Conservation (phyloP, 2,113 vertebrate species). For the Crotalus helleri region DNA sequence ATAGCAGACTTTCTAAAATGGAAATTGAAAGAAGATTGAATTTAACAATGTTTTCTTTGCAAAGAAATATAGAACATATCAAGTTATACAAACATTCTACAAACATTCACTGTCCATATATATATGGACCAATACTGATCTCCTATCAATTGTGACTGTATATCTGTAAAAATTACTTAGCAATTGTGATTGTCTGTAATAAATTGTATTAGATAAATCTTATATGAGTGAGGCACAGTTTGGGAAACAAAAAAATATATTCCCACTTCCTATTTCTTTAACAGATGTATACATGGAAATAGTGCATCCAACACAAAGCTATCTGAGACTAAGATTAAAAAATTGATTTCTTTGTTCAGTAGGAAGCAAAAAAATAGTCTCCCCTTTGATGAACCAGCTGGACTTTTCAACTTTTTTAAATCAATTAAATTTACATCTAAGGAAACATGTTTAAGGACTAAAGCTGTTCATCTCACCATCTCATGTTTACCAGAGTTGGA, state of each 20-base stretch:
- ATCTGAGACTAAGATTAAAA: background rate
- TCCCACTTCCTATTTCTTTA: background rate
- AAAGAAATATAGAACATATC: background rate
- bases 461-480: background rate
- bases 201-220: background rate
- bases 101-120: background rate
- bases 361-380: background rate
- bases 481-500: background rate
- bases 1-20: background rate
- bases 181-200: background rate
- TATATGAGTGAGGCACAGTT: background rate
- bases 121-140: background rate
- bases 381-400: background rate
- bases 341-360: background rate
- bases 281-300: background rate
- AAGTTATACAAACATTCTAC: background rate
- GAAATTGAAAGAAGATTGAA: background rate
- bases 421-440: background rate
- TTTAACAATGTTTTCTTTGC: background rate
- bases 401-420: background rate
- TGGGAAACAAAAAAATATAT: background rate
- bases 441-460: background rate
- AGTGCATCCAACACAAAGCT: background rate
- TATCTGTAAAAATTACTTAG: background rate
- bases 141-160: background rate